Evolutionary conservation across 2,797 vertebrate species (phyloP), one percentile per base, ranked within the genome.

Genomic region (Cryptoblepharus egeriae): DNA sequence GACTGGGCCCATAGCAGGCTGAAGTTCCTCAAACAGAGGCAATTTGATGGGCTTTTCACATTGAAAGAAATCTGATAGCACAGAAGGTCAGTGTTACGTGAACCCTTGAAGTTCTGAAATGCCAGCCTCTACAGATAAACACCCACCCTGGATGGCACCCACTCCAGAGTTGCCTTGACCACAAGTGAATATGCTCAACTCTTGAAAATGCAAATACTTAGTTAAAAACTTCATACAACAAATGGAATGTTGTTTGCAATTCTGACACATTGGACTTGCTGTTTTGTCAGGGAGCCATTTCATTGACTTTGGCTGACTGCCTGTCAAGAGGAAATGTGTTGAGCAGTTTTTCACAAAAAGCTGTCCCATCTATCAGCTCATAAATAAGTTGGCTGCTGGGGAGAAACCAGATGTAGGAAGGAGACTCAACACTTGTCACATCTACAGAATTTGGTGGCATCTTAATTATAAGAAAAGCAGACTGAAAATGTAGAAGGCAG

Each of bases 341-440:
- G 8, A 85, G 84, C 9, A 77, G 84, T 83, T 84, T 87, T 70
- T 22, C 61, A 2, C 28, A 4, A 70, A 49, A 74, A 77, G 30
- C 45, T 78, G 30, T 42, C 26, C 61, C 42, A 0, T 69, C 75
- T 73, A 58, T 88, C 5, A 70, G 35, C 1, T 18, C 10, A 4
- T 39, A 82, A 86, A 49, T 0, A 70, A 63, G 45, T 60, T 71
- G 68, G 0, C 2, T 52, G 57, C 57, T 85, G 82, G 83, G 61
- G 2, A 12, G 57, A 75, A 45, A 60, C 74, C 55, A 67, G 76
- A n/a, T 52, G 39, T 81, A 86, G 84, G 83, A 9, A 37, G 42
- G 77, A 61, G 79, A 63, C 8, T 32, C 84, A 42, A 88, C 82
- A 72, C 13, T 65, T 32, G 37, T 45, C 49, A 82, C 75, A 85